Percentiles rank a stretch among this genome's conserved stretches.
phyloP scores from a whole-genome alignment of 2,113 vertebrate genomes.

The Hippocampus comes region DNA sequence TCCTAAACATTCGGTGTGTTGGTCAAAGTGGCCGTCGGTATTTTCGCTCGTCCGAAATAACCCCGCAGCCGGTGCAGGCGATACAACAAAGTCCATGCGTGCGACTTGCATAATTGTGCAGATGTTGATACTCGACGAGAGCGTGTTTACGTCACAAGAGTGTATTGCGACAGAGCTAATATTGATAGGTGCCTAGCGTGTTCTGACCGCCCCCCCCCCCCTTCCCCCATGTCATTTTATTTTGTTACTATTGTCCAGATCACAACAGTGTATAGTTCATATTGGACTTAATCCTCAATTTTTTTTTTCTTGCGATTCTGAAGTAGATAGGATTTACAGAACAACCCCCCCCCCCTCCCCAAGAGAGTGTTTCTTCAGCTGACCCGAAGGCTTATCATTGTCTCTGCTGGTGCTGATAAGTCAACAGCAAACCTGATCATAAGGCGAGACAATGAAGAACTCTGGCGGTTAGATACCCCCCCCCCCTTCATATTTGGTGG shows the following conservation, averaged over 20 bases:
- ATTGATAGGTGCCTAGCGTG: background rate
- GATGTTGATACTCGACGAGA: background rate
- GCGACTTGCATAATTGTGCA: background rate
- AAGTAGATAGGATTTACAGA: background rate
- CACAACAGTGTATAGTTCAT: no score
- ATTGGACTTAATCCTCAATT: background rate
- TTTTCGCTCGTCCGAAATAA: background rate
- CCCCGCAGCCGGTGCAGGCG: background rate
- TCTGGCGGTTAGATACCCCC: slow-evolving; percentile 7
- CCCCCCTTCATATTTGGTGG: slow-evolving; percentile 11
- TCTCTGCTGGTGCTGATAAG: slow-evolving; percentile 15
- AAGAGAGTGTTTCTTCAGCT: slow-evolving; percentile 8
- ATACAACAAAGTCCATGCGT: background rate
- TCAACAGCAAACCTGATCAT: slow-evolving; percentile 18
- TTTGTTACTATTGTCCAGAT: background rate
- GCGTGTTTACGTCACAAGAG: background rate
- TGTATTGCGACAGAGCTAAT: slow-evolving; percentile 1
- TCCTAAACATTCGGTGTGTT: background rate
- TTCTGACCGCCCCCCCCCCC: background rate
- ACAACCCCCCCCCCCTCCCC: slow-evolving; percentile 16
- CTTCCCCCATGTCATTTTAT: background rate
- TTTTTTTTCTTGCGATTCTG: background rate
- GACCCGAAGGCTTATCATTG: slow-evolving; percentile 7
- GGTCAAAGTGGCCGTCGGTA: no score
- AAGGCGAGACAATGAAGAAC: slow-evolving; percentile 1